phyloP scores from a whole-genome alignment of 2,888 invertebrate species.

The Polydrusus tereticollis region DNA sequence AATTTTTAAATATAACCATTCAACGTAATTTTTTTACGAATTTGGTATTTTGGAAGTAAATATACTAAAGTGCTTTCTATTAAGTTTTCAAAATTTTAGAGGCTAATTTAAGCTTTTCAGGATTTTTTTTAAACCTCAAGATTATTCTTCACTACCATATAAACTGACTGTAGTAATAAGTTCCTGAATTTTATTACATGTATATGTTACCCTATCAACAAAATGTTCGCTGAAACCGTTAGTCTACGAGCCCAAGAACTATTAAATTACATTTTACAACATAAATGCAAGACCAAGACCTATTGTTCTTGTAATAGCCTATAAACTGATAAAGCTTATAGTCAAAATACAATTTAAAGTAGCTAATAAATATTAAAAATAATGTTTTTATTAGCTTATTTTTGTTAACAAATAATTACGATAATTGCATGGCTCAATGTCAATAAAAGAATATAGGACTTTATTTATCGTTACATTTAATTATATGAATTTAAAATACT shows the following conservation, averaged over 20 bases:
- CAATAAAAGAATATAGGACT: background rate
- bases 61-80: background rate
- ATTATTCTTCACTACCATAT: background rate
- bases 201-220: no score
- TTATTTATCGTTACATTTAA: background rate
- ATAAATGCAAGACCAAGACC: no score
- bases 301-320: no score
- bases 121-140: no score
- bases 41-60: background rate
- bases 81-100: background rate
- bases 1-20: background rate
- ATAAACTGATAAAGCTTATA: no score
- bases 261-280: no score
- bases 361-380: background rate
- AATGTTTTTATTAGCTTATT: background rate
- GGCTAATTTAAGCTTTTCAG: no score
- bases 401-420: background rate
- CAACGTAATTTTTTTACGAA: background rate
- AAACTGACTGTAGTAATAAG: no score
- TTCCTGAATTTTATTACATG: no score
- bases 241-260: no score
- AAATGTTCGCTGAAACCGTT: no score
- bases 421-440: background rate
- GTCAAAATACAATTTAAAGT: background rate
- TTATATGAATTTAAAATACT: no score